Base-by-base conservation (phyloP, 2,797 vertebrate genomes). In the Peromyscus nudipes region DNA sequence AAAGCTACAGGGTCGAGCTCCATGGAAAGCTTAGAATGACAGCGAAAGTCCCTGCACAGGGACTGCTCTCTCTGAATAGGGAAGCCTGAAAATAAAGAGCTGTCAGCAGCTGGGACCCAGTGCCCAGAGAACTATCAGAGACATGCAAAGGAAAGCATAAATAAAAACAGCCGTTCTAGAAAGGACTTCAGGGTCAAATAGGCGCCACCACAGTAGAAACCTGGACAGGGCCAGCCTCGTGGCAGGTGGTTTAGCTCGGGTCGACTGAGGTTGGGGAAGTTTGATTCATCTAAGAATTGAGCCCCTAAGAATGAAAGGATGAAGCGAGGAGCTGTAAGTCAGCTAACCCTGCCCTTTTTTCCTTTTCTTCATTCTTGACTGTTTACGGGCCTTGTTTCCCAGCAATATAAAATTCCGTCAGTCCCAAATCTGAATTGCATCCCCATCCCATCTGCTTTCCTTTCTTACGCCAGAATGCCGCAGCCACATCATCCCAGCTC, bases 11-110 rank as follows among this genome's bases (percentile, higher is more conserved):
- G 95, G 96, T 97, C 13, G 0, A 92, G 96, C 96, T 96, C 94
- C 65, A 40, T 96, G 94, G 80, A 96, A 97, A 94, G 94, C 91
- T 84, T 62, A 96, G 89, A 67, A 95, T 96, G 97, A 96, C 97
- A 97, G 92, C 84, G 80, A 97, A 97, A 93, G 64, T 97, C 97
- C 97, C 97, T 80, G 95, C 92, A 67, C 87, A 88, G 94, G 77
- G 89, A 94, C 96, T 80, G 81, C 76, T 96, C 86, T 77, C 95
- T 94, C 95, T 95, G 91, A 96, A 97, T 62, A 96, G 64, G 40
- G 62, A 96, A 96, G 80, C 94, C 89, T 96, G 96, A 96, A 97
- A 96, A 97, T 97, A 97, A 98, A 88, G 97, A 93, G 64, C 92
- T 93, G 76, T 95, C 76, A 81, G 83, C 91, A 79, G 76, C 92